Evolutionary conservation across 2,113 vertebrate species (phyloP).

Genomic region (Leuciscus idus): DNA sequence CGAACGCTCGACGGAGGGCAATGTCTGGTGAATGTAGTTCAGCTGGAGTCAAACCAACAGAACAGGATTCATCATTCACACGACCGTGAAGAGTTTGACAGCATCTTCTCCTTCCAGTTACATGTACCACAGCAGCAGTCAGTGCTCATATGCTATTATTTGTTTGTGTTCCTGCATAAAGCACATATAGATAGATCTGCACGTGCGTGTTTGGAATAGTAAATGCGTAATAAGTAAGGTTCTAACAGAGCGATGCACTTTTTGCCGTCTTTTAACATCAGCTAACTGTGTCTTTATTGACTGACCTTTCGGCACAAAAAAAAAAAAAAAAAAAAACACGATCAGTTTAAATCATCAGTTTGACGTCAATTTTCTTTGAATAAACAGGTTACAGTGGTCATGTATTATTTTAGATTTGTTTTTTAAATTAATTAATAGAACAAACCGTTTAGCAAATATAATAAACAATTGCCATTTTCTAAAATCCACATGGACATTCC

Average conservation of each 20-base stretch:
- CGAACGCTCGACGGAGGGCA: background rate
- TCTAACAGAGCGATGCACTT: background rate
- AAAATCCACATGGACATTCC: background rate
- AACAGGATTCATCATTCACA: background rate
- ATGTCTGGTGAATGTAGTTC: conserved; percentile 17
- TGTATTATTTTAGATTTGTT: background rate
- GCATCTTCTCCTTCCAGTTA: background rate
- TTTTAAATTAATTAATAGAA: too few species aligned
- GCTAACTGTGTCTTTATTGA: background rate
- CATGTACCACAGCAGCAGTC: background rate
- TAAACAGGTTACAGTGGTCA: background rate
- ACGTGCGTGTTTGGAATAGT: background rate
- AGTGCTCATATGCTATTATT: background rate
- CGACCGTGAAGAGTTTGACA: background rate
- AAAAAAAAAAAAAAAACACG: background rate
- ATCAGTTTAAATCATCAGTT: background rate
- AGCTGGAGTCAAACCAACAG: background rate
- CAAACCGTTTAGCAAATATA: too few species aligned
- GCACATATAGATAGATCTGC: background rate
- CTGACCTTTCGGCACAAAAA: background rate
- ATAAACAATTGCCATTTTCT: too few species aligned
- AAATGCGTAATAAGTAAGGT: background rate
- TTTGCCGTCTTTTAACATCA: background rate
- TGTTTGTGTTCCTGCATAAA: background rate
- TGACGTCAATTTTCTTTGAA: background rate